These are phyloP conservation scores for Stichodactyla mertensii DNA, from an alignment of 64 coral and sea anemone genomes.

Conservation along the genomic window DNA sequence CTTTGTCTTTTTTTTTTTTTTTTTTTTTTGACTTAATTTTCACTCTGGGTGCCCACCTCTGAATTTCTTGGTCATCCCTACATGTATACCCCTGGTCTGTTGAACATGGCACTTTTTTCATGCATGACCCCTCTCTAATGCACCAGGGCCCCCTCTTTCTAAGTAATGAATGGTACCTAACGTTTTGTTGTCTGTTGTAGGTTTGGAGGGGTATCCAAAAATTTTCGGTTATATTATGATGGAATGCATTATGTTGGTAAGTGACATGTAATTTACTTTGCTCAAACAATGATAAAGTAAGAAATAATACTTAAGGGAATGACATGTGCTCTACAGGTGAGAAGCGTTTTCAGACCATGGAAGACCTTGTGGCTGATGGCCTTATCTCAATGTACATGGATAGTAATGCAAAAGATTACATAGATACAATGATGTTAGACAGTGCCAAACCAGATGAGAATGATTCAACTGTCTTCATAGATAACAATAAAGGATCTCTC, in stretches of 20 bases:
- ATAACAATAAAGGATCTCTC: conserved; percentile 6
- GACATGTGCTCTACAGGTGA: conserved; percentile 43
- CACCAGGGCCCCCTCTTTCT: too few relatives aligned
- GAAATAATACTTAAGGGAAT: not conserved
- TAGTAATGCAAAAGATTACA: conserved; percentile 93
- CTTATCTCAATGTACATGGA: conserved; percentile 98
- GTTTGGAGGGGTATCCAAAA: conserved; percentile 81
- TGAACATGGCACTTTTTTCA: too few relatives aligned
- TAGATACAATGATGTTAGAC: conserved; percentile 86
- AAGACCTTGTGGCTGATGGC: conserved; percentile 97
- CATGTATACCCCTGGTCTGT: too few relatives aligned
- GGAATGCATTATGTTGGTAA: conserved; percentile 99
- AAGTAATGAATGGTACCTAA: too few relatives aligned
- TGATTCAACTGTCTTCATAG: conserved; percentile 19
- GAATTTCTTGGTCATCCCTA: too few relatives aligned
- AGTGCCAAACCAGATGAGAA: conserved; percentile 43
- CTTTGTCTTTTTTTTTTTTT: too few relatives aligned
- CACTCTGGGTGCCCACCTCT: too few relatives aligned
- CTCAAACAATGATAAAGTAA: not conserved
- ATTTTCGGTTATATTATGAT: conserved; percentile 97
- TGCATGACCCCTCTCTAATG: too few relatives aligned
- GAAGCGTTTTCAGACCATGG: conserved; percentile 89
- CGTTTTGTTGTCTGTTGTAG: not conserved
- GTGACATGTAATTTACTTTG: not conserved
- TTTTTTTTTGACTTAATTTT: too few relatives aligned